These are phyloP conservation scores for Pipistrellus pipistrellus DNA, from an alignment of 2,797 vertebrate genomes.

Conservation along the genomic window DNA sequence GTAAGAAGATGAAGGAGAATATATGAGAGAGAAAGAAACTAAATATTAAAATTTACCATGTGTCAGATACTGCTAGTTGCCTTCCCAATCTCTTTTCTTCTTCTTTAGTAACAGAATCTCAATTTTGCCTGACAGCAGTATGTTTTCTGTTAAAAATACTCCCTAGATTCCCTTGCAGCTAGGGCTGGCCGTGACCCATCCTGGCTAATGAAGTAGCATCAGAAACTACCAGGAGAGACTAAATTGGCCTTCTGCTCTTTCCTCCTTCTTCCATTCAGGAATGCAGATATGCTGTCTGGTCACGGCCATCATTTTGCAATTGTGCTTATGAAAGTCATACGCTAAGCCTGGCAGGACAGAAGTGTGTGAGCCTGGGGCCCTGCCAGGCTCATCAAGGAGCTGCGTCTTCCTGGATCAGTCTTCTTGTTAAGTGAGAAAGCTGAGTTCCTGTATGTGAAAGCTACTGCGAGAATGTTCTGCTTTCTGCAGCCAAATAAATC, in stretches of 20 bases:
- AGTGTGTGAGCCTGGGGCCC: neutral
- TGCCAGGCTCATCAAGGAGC: neutral
- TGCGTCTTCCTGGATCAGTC: neutral
- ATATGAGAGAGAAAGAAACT: neutral
- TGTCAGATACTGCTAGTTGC: neutral
- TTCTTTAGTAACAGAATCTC: neutral
- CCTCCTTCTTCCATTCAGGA: neutral
- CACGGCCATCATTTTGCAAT: neutral
- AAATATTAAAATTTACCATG: neutral
- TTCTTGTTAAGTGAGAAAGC: neutral
- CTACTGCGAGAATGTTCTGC: neutral
- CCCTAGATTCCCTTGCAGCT: neutral
- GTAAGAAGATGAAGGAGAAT: neutral
- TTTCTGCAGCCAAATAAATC: constrained; percentile 2
- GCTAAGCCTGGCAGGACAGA: neutral
- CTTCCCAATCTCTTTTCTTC: neutral
- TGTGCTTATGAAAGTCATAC: neutral
- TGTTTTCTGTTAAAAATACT: neutral
- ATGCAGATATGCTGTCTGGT: neutral
- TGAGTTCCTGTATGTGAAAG: neutral
- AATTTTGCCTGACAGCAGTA: neutral
- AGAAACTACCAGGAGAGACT: neutral
- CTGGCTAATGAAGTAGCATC: neutral
- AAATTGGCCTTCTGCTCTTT: neutral
- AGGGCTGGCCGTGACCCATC: neutral